Conservation (phyloP, 2,113 vertebrate species). For the Channa argus region DNA sequence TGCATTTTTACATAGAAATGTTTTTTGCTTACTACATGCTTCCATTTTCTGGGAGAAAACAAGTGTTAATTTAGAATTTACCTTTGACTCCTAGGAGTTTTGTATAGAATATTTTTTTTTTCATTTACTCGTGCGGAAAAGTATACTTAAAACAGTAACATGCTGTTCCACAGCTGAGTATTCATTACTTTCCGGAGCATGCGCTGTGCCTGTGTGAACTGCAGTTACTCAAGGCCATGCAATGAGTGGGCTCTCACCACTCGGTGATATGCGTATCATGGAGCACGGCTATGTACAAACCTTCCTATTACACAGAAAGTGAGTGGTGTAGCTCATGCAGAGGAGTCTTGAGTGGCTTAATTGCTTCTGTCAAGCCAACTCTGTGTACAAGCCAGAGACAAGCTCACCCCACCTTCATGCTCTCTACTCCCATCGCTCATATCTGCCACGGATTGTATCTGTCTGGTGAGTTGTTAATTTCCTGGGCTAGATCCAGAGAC, state of each 20-base stretch:
- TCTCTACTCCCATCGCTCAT: constrained; percentile 76
- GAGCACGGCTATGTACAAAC: constrained; percentile 30
- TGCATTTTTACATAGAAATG: too few species aligned
- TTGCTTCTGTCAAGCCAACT: constrained; percentile 79
- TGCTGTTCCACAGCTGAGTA: background rate
- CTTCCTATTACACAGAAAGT: constrained; percentile 32
- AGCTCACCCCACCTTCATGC: constrained; percentile 69
- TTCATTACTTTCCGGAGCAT: constrained; percentile 13
- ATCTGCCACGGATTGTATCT: constrained; percentile 77
- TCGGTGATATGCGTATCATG: background rate
- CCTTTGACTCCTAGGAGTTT: too few species aligned
- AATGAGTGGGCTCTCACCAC: constrained; percentile 23
- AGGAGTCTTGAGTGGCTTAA: constrained; percentile 69
- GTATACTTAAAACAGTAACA: background rate
- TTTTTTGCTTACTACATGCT: too few species aligned
- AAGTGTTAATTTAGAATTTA: too few species aligned
- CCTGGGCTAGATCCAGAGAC: constrained; percentile 79
- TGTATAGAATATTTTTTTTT: background rate
- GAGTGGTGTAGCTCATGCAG: constrained; percentile 53
- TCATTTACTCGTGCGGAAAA: background rate
- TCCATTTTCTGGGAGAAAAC: too few species aligned
- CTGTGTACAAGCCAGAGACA: constrained; percentile 59
- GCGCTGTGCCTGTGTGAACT: constrained; percentile 8
- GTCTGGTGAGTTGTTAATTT: constrained; percentile 82
- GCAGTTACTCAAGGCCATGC: constrained; percentile 9